A percentile compares a stretch with the other conserved stretches of the same genome.
Conservation (phyloP, 37 sponge, comb jelly and placozoan genomes). For the Chondrosia reniformis region DNA sequence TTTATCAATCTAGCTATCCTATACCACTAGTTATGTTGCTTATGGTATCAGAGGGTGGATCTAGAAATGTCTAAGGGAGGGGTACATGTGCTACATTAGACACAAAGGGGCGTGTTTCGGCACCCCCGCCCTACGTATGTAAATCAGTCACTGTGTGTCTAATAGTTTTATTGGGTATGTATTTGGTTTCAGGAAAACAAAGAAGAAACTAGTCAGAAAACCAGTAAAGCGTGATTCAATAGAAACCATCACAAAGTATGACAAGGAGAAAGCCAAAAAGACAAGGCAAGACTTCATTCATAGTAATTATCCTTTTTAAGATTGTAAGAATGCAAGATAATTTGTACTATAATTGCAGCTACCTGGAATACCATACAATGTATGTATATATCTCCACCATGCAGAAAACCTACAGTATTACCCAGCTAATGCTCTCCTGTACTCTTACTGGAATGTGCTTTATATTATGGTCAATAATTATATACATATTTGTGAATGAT, state of each 20-base stretch:
- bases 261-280: constrained; percentile 58
- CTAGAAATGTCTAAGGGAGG: background rate
- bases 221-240: constrained; percentile 54
- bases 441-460: too few species aligned
- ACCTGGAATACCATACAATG: too few species aligned
- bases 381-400: too few species aligned
- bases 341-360: too few species aligned
- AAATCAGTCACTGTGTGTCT: background rate
- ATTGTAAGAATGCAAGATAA: too few species aligned
- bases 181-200: constrained; percentile 38
- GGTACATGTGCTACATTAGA: background rate
- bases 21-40: too few species aligned
- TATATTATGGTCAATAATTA: too few species aligned
- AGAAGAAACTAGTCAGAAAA: constrained; percentile 56
- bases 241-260: constrained; percentile 76
- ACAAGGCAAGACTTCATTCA: constrained; percentile 21
- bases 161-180: background rate
- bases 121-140: background rate
- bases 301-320: background rate
- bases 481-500: too few species aligned
- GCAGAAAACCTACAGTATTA: background rate
- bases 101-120: background rate
- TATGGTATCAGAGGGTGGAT: background rate
- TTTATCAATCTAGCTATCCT: background rate
- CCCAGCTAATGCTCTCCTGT: background rate